Conservation (phyloP, 2,888 invertebrate species). For the Drosophila emarginata region DNA sequence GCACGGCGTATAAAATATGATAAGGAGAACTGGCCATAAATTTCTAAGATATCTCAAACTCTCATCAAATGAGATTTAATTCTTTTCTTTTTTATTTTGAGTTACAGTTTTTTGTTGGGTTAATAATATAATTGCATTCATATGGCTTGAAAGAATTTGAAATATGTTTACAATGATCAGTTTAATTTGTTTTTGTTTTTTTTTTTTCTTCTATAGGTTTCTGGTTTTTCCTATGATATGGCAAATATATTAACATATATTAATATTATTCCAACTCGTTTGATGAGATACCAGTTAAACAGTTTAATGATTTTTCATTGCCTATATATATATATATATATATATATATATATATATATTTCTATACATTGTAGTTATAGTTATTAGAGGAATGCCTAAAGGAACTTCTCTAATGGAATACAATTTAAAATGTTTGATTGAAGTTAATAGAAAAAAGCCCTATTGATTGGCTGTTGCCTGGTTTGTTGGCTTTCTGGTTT, state of each 20-base stretch:
- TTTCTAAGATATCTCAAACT: neutral
- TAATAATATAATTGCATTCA: neutral
- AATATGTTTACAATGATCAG: too few species aligned
- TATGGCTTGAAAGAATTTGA: neutral
- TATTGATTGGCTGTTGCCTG: neutral
- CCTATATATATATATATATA: too few species aligned
- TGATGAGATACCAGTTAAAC: neutral
- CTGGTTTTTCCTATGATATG: neutral
- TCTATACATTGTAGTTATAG: too few species aligned
- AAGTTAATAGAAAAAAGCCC: neutral
- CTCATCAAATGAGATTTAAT: neutral
- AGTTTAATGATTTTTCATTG: too few species aligned
- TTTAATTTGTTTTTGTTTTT: neutral
- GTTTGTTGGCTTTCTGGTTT: neutral
- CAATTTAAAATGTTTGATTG: neutral
- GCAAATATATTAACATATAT: neutral
- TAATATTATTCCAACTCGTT: neutral
- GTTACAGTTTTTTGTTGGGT: neutral
- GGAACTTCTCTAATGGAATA: neutral
- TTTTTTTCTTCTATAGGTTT: too few species aligned
- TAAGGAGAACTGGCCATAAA: neutral
- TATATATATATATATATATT: too few species aligned
- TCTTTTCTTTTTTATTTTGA: too few species aligned
- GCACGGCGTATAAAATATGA: neutral
- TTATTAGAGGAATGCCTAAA: neutral